Evolutionary conservation across 2,113 vertebrate species (phyloP).

Genomic region (Vireo altiloquus): DNA sequence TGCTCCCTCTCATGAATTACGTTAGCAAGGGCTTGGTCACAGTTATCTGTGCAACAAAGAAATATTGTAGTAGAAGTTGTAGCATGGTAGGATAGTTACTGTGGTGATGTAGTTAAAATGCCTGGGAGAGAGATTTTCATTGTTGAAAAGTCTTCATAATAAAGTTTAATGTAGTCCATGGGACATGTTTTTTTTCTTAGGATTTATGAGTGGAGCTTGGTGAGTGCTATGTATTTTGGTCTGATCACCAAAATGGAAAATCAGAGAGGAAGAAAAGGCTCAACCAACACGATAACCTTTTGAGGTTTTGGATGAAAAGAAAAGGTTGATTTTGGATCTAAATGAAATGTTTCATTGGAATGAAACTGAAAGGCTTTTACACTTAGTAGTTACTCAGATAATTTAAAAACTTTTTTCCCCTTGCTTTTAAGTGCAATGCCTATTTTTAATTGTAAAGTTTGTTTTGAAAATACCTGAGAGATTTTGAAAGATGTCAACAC

Average conservation of each 20-base stretch:
- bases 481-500: not conserved
- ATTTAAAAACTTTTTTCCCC: not conserved
- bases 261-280: not conserved
- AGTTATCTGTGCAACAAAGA: slow-evolving; percentile 61
- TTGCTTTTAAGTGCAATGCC: not conserved
- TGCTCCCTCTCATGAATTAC: slow-evolving; percentile 50
- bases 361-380: not conserved
- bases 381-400: not conserved
- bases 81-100: slow-evolving; percentile 54
- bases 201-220: slow-evolving; percentile 37
- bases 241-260: slow-evolving; percentile 41
- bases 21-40: slow-evolving; percentile 51
- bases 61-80: slow-evolving; percentile 51
- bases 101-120: slow-evolving; percentile 58
- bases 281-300: not conserved
- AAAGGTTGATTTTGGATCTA: not conserved
- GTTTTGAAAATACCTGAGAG: not conserved
- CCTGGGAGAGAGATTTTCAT: slow-evolving; percentile 49
- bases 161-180: slow-evolving; percentile 42
- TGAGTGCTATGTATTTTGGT: slow-evolving; percentile 28
- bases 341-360: not conserved
- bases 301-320: not conserved
- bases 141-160: slow-evolving; percentile 44
- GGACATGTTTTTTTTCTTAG: slow-evolving; percentile 10
- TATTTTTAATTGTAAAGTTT: slow-evolving; percentile 2